A percentile compares a stretch with the other conserved stretches of the same genome.
Conservation (phyloP, 2,888 invertebrate species). For the Tenodera sinensis region DNA sequence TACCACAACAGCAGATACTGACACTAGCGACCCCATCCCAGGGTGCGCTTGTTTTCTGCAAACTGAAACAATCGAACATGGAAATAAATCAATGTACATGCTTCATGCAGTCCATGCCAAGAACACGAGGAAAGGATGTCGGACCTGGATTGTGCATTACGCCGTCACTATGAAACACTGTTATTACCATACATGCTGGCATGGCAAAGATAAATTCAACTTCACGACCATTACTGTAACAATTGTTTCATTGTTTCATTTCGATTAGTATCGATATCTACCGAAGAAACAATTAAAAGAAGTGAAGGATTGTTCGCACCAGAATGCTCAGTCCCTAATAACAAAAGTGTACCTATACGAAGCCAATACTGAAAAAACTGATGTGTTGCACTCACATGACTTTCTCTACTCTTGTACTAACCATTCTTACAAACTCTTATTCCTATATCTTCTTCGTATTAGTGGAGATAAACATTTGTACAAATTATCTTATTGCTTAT, state of each 20-base stretch:
- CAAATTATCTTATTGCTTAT: too few species aligned
- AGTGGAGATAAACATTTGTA: too few species aligned
- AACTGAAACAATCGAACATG: neutral
- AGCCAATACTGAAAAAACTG: too few species aligned
- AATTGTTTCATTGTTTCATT: neutral
- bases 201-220: neutral
- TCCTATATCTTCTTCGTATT: too few species aligned
- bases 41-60: neutral
- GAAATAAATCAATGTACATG: neutral
- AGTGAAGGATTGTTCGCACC: too few species aligned
- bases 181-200: neutral
- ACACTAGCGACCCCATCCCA: neutral
- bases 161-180: neutral
- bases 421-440: too few species aligned
- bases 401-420: too few species aligned
- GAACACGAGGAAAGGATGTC: neutral
- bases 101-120: neutral
- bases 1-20: neutral
- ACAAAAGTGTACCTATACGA: too few species aligned
- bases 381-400: too few species aligned
- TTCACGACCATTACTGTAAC: neutral
- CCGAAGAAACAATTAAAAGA: neutral
- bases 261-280: neutral
- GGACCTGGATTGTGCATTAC: neutral
- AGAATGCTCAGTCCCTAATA: too few species aligned